Evolutionary conservation across 2,888 invertebrate species (phyloP).

Genomic region (Caenorhabditis becei): DNA sequence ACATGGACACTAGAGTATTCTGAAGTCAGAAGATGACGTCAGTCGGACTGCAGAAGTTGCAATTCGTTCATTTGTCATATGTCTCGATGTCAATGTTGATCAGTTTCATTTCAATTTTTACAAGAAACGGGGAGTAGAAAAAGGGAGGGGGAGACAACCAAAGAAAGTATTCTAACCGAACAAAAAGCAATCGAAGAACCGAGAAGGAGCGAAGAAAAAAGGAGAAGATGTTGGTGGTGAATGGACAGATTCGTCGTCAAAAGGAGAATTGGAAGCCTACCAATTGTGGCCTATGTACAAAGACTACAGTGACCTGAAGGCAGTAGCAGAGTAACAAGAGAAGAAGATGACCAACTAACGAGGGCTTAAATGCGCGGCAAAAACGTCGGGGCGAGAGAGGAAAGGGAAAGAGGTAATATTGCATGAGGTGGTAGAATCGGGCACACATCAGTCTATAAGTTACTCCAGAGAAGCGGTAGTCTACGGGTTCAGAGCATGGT

Average conservation of each 20-base stretch:
- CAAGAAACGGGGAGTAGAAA: constrained; percentile 28
- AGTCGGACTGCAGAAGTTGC: not conserved
- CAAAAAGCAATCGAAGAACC: constrained; percentile 38
- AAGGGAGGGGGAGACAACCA: constrained; percentile 27
- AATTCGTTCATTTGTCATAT: constrained; percentile 3
- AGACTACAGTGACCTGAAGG: constrained; percentile 49
- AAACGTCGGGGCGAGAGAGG: not conserved
- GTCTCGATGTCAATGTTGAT: constrained; percentile 10
- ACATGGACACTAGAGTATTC: not conserved
- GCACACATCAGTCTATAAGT: constrained; percentile 34
- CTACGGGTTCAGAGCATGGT: constrained; percentile 15
- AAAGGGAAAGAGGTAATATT: constrained; percentile 28
- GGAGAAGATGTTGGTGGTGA: not conserved
- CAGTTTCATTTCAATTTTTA: constrained; percentile 29
- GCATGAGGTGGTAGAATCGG: constrained; percentile 47
- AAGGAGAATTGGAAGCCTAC: constrained; percentile 50
- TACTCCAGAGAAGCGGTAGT: constrained; percentile 37
- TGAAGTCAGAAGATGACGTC: constrained; percentile 10
- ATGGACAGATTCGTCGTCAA: constrained; percentile 18
- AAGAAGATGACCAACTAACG: constrained; percentile 36
- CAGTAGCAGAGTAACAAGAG: constrained; percentile 36
- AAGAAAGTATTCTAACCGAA: constrained; percentile 52
- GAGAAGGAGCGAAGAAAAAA: constrained; percentile 13
- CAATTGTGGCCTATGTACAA: constrained; percentile 60
- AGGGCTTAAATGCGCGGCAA: constrained; percentile 20